These are phyloP conservation scores for Phainopepla nitens DNA, from an alignment of 2,113 vertebrate genomes.

Conservation along the genomic window DNA sequence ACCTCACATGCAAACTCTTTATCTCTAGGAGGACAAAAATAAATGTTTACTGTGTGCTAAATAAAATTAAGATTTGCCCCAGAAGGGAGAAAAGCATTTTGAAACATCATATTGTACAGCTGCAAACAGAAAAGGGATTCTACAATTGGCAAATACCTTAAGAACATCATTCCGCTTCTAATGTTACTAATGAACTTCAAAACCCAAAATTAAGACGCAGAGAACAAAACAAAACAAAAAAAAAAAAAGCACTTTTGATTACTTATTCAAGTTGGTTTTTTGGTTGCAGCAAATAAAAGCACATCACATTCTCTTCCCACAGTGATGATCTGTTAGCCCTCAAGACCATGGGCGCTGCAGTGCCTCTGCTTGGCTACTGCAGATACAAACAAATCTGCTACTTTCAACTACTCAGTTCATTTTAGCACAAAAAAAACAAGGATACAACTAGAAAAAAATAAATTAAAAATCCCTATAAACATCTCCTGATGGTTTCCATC, in stretches of 20 bases:
- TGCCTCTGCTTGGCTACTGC: background rate
- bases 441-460: no score
- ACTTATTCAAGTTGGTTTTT: background rate
- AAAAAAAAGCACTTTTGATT: background rate
- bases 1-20: conserved; percentile 45
- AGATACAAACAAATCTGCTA: background rate
- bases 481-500: background rate
- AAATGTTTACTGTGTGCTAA: conserved; percentile 67
- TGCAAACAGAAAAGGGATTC: background rate
- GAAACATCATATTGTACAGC: background rate
- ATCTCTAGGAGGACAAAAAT: conserved; percentile 53
- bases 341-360: background rate
- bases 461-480: background rate
- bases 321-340: background rate
- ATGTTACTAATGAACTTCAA: background rate
- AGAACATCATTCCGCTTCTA: conserved; percentile 35
- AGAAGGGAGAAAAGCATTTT: conserved; percentile 28
- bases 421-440: background rate
- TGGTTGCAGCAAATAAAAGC: background rate
- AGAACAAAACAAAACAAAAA: background rate
- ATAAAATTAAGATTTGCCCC: conserved; percentile 63
- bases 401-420: background rate
- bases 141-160: background rate
- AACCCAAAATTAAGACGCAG: background rate
- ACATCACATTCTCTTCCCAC: background rate